Evolutionary conservation across 2,888 invertebrate genomes (phyloP).

Genomic region (Cerastis leucographa): DNA sequence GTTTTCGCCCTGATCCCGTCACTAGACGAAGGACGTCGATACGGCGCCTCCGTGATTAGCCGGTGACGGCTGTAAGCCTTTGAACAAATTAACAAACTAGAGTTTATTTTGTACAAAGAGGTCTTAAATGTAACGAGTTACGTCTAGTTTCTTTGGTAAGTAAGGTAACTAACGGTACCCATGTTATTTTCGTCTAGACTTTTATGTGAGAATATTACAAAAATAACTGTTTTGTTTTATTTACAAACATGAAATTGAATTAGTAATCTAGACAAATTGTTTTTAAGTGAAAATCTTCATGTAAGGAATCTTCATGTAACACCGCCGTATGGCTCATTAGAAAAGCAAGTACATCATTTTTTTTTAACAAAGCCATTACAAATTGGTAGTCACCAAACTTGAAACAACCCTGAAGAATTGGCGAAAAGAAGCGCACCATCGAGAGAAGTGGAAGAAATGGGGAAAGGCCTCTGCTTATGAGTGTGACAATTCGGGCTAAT

Average conservation of each 20-base stretch:
- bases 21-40: constrained; percentile 40
- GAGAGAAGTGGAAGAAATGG: too few species aligned
- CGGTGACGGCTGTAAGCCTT: constrained; percentile 32
- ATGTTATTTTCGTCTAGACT: background rate
- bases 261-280: background rate
- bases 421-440: too few species aligned
- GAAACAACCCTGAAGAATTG: too few species aligned
- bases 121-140: constrained; percentile 27
- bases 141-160: constrained; percentile 1
- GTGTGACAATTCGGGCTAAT: too few species aligned
- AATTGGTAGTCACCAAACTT: background rate
- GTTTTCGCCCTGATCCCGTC: constrained; percentile 18
- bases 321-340: background rate
- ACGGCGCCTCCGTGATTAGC: constrained; percentile 50
- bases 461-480: too few species aligned
- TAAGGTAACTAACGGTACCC: background rate
- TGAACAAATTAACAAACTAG: constrained; percentile 49
- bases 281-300: background rate
- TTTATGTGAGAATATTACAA: background rate
- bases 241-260: background rate
- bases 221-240: too few species aligned
- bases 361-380: background rate
- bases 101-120: constrained; percentile 32
- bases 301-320: background rate
- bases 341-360: background rate